A percentile compares a stretch with the other conserved stretches of the same genome.
Conservation (phyloP, 2,797 vertebrate species). For the Sebastes paucispinis region DNA sequence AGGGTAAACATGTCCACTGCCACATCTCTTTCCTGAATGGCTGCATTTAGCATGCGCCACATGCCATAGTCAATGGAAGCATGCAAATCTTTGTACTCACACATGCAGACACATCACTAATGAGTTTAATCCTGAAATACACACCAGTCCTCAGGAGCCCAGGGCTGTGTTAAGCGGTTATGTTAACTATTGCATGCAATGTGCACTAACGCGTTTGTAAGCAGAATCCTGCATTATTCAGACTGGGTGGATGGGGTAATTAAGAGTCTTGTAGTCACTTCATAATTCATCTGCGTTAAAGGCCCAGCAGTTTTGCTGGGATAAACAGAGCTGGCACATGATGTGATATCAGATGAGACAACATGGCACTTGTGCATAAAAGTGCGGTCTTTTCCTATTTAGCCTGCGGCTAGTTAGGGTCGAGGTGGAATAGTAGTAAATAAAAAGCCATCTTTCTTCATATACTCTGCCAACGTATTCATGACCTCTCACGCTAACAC, state of each 20-base stretch:
- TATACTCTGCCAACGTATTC: slow-evolving; percentile 4
- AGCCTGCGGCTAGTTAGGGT: slow-evolving; percentile 48
- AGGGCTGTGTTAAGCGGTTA: slow-evolving; percentile 69
- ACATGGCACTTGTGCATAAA: slow-evolving; percentile 62
- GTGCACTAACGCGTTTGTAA: slow-evolving; percentile 64
- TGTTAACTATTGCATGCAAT: slow-evolving; percentile 74
- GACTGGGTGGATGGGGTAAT: slow-evolving; percentile 68
- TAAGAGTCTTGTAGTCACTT: slow-evolving; percentile 74
- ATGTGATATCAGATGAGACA: slow-evolving; percentile 59
- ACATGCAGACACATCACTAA: slow-evolving; percentile 62
- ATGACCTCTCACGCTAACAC: not conserved
- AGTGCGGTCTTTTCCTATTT: slow-evolving; percentile 62
- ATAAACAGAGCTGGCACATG: slow-evolving; percentile 75
- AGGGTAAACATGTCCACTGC: slow-evolving; percentile 71
- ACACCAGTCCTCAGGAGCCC: slow-evolving; percentile 62
- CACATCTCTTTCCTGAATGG: slow-evolving; percentile 58
- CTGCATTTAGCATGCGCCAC: slow-evolving; percentile 67
- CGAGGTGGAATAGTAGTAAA: slow-evolving; percentile 30
- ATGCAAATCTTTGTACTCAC: slow-evolving; percentile 58
- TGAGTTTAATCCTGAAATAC: slow-evolving; percentile 68
- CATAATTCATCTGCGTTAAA: slow-evolving; percentile 80
- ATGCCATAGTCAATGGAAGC: slow-evolving; percentile 52
- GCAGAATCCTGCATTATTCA: slow-evolving; percentile 80
- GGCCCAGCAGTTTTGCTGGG: slow-evolving; percentile 46
- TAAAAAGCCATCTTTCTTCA: slow-evolving; percentile 28